Evolutionary conservation across 2,888 invertebrate species (phyloP), one percentile per base, ranked within the genome.

Genomic region (Nomada ruficornis): DNA sequence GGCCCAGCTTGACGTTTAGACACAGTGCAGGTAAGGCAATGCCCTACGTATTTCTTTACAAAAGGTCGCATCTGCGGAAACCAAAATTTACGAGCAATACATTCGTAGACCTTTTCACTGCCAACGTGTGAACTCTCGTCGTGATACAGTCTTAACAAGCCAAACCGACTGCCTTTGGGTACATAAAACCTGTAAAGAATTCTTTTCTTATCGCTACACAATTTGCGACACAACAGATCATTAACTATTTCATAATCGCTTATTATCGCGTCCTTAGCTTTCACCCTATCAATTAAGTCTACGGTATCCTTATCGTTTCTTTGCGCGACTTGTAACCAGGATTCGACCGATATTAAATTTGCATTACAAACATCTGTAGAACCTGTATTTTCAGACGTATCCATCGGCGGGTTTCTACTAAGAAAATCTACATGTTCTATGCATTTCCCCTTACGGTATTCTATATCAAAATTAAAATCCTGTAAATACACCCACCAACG

Each of bases 331-430:
- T 81, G 80, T 0, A 87, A 79, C 83, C 85, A 85, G 11, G 84
- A 84, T 3, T 26, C 62, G 11, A 69, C 68, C 1, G 86, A 59
- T 20, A 85, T 60, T 2, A 59, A 13, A 18, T 60, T 13, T 36
- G 23, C 57, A 18, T 54, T 26, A n/a, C 54, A 55, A 52, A n/a
- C 36, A n/a, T 55, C 36, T n/a, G 67, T 13, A 13, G 47, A n/a
- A 23, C 86, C 0, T 89, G 88, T 42, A 89, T 87, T 15, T 67
- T 60, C 11, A 76, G 59, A 9, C 73, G 42, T 18, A 84, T 81
- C 15, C 89, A 89, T 18, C 76, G 72, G 18, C 83, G 64, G 64
- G 89, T 82, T 52, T 83, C 73, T 2, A 91, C 50, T 29, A 29
- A 29, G 29, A 29, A 29, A 86, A 50, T 86, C 88, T 0, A 88